Conservation (phyloP, 2,797 vertebrate genomes). For the Steatocranus sp. region DNA sequence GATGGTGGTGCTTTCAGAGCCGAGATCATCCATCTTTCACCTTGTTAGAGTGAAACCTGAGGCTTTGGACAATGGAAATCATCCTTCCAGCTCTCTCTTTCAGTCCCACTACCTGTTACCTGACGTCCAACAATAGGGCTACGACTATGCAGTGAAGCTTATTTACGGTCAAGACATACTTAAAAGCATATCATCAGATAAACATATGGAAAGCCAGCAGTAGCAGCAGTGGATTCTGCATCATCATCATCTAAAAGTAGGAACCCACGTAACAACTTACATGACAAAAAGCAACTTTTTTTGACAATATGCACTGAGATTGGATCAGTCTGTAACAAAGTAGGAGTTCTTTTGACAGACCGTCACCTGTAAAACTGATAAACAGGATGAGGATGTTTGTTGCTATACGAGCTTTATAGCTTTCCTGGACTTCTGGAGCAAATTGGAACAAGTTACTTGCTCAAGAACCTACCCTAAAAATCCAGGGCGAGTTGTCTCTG, state of each 20-base stretch:
- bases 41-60: neutral
- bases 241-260: neutral
- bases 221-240: neutral
- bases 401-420: neutral
- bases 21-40: neutral
- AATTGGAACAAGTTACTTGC: neutral
- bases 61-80: neutral
- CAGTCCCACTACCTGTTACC: neutral
- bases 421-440: neutral
- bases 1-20: neutral
- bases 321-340: neutral
- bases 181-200: neutral
- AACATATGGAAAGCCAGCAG: neutral
- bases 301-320: neutral
- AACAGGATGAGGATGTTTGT: neutral
- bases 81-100: neutral
- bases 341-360: neutral
- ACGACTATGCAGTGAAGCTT: neutral
- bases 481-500: neutral
- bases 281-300: neutral
- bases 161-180: neutral
- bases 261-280: too few relatives aligned
- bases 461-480: neutral
- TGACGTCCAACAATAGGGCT: neutral
- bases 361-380: neutral